Percentiles rank a stretch among this genome's conserved stretches.
Evolutionary conservation across 1,140 invertebrate genomes (phyloP).

Genomic region (Marisa cornuarietis): DNA sequence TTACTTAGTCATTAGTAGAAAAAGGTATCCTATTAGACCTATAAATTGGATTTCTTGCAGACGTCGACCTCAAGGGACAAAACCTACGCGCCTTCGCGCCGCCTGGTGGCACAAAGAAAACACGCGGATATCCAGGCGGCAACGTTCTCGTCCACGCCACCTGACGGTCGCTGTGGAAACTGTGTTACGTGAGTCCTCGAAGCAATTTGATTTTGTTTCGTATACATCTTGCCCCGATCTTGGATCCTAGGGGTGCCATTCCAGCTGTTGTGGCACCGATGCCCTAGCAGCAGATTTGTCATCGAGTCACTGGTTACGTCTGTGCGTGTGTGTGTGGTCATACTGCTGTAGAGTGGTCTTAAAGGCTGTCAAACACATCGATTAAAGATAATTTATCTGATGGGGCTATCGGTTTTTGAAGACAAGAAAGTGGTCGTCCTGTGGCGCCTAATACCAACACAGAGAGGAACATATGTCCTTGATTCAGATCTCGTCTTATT

Average conservation of each 20-base stretch:
- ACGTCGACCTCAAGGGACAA: background rate
- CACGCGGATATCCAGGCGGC: background rate
- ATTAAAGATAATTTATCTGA: background rate
- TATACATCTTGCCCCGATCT: no score
- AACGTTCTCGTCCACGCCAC: no score
- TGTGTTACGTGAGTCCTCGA: background rate
- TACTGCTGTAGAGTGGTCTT: slow-evolving; percentile 11
- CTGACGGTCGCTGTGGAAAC: background rate
- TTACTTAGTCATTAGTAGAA: no score
- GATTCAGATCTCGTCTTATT: no score
- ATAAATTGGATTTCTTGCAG: background rate
- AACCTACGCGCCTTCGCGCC: background rate
- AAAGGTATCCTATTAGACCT: background rate
- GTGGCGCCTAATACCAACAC: no score
- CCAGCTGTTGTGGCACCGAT: background rate
- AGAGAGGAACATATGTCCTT: no score
- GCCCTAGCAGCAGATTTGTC: background rate
- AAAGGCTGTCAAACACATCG: background rate
- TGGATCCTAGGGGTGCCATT: no score
- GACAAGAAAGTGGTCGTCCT: no score
- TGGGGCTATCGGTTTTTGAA: background rate
- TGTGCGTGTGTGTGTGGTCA: slow-evolving; percentile 9
- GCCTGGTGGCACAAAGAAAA: background rate
- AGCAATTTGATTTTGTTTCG: background rate
- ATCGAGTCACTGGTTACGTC: background rate